These are phyloP conservation scores for Nemapogon koenigi DNA, from an alignment of 2,888 invertebrate genomes.

Conservation along the genomic window DNA sequence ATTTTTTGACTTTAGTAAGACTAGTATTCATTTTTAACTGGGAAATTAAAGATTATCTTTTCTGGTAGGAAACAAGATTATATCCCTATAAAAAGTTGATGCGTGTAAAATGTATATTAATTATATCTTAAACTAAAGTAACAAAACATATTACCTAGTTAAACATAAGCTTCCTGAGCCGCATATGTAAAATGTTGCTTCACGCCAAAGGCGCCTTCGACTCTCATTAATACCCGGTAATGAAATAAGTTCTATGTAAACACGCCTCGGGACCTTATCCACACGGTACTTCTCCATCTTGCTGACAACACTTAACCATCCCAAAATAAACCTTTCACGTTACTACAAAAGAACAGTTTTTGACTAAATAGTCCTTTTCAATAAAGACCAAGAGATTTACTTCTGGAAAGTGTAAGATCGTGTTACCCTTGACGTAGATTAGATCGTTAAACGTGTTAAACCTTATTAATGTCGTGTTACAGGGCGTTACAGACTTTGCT, in stretches of 20 bases:
- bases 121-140: too few relatives aligned
- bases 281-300: conserved; percentile 38
- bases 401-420: conserved; percentile 33
- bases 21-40: too few relatives aligned
- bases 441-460: conserved; percentile 38
- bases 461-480: conserved; percentile 33
- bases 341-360: conserved; percentile 20
- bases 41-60: too few relatives aligned
- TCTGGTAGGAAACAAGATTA: too few relatives aligned
- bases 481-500: conserved; percentile 17
- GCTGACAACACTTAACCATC: conserved; percentile 23
- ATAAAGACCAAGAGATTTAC: conserved; percentile 32
- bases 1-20: too few relatives aligned
- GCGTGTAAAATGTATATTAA: too few relatives aligned
- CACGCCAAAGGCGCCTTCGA: conserved; percentile 33
- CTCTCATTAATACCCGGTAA: conserved; percentile 52
- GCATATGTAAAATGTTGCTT: conserved; percentile 27
- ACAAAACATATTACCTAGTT: too few relatives aligned
- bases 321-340: conserved; percentile 36
- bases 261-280: conserved; percentile 45
- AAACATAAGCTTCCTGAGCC: too few relatives aligned
- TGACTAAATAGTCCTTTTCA: conserved; percentile 17
- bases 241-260: conserved; percentile 58
- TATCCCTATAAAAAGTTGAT: too few relatives aligned
- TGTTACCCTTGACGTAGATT: conserved; percentile 38